phyloP scores from a whole-genome alignment of 2,797 vertebrate species.

The Loris lydekkerianus region DNA sequence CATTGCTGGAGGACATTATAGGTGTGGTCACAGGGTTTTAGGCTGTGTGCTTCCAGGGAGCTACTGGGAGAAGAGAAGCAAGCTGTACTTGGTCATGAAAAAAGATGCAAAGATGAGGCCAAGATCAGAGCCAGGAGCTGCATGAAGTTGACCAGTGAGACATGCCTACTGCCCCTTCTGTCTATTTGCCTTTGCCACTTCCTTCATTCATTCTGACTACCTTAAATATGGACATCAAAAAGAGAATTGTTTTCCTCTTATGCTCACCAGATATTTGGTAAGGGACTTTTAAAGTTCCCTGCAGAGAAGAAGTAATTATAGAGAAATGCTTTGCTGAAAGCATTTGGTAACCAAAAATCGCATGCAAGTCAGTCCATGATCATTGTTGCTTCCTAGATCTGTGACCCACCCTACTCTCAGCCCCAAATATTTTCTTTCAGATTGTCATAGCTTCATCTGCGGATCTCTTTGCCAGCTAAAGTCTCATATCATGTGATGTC shows the following conservation, averaged over 20 bases:
- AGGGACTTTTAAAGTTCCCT: neutral
- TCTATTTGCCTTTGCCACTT: neutral
- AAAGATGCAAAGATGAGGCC: neutral
- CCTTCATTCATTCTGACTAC: neutral
- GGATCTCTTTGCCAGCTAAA: conserved; percentile 12
- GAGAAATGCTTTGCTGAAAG: neutral
- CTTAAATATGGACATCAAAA: neutral
- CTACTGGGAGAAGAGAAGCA: neutral
- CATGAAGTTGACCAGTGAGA: neutral
- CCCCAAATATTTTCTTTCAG: neutral
- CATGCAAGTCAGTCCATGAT: neutral
- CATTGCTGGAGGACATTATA: neutral
- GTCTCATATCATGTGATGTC: neutral
- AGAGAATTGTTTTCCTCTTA: neutral
- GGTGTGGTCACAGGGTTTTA: neutral
- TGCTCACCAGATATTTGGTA: neutral
- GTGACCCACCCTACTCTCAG: neutral
- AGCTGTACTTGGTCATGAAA: neutral
- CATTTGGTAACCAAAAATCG: neutral
- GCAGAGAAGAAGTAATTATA: neutral
- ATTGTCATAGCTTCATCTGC: conserved; percentile 1
- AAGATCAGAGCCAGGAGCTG: neutral
- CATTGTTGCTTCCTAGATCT: neutral
- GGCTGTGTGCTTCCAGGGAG: neutral
- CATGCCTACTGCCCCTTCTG: neutral